These are phyloP conservation scores for Drosophila ustulata DNA, from an alignment of 2,888 invertebrate genomes.

Conservation along the genomic window DNA sequence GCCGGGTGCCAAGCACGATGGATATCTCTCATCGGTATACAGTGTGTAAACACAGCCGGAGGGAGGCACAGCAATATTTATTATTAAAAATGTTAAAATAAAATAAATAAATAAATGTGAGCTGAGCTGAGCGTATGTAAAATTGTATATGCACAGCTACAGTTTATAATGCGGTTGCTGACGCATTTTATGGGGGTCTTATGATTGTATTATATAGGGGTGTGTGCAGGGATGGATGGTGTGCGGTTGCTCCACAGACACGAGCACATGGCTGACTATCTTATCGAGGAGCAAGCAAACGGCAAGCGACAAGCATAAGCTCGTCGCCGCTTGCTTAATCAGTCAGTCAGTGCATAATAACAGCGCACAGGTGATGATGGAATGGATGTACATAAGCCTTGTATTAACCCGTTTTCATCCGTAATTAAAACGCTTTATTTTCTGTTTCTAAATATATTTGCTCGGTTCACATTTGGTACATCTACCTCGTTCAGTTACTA, in stretches of 20 bases:
- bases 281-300: slow-evolving; percentile 52
- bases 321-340: slow-evolving; percentile 53
- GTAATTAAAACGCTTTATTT: too few species aligned
- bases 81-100: slow-evolving; percentile 61
- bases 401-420: too few species aligned
- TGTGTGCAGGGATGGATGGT: slow-evolving; percentile 27
- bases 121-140: slow-evolving; percentile 38
- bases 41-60: slow-evolving; percentile 5
- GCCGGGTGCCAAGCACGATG: slow-evolving; percentile 4
- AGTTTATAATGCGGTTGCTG: slow-evolving; percentile 51
- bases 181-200: slow-evolving; percentile 62
- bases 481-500: too few species aligned
- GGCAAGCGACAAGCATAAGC: slow-evolving; percentile 64
- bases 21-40: not conserved
- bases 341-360: slow-evolving; percentile 63
- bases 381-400: not conserved
- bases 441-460: too few species aligned
- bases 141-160: slow-evolving; percentile 39
- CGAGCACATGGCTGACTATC: slow-evolving; percentile 55
- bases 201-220: slow-evolving; percentile 50
- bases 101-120: slow-evolving; percentile 53
- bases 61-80: slow-evolving; percentile 37
- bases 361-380: slow-evolving; percentile 52
- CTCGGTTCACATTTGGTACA: too few species aligned
- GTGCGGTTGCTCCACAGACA: slow-evolving; percentile 9